A percentile compares a stretch with the other conserved stretches of the same genome.
Evolutionary conservation across 1,140 invertebrate genomes (phyloP).

Genomic region (Schmidtea mediterranea): DNA sequence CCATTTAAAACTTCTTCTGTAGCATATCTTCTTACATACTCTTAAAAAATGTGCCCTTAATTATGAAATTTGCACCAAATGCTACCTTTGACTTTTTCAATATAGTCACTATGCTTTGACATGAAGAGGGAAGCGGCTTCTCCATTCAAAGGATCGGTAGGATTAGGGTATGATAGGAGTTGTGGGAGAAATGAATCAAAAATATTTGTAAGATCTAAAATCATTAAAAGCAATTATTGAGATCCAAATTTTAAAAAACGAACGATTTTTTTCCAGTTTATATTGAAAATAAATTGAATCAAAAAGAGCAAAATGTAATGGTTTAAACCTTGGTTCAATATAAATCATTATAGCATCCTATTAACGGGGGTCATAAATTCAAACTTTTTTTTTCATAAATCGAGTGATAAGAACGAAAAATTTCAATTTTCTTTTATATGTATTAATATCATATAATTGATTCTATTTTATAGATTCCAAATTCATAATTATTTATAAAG

Average conservation of each 20-base stretch:
- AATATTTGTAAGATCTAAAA: constrained; percentile 93
- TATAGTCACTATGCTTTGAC: constrained; percentile 97
- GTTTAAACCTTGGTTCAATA: not conserved
- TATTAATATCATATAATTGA: too few relatives aligned
- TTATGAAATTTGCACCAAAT: not conserved
- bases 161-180: constrained; percentile 90
- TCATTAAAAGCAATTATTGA: too few relatives aligned
- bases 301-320: not conserved
- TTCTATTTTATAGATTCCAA: too few relatives aligned
- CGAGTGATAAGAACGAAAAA: too few relatives aligned
- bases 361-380: too few relatives aligned
- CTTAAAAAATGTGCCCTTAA: too few relatives aligned
- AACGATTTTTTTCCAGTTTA: not conserved
- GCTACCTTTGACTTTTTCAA: constrained; percentile 60
- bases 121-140: constrained; percentile 96
- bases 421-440: too few relatives aligned
- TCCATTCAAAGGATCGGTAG: constrained; percentile 89
- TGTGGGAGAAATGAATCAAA: constrained; percentile 98
- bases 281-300: not conserved
- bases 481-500: too few relatives aligned
- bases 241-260: constrained; percentile 18
- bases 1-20: constrained; percentile 2
- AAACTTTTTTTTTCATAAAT: too few relatives aligned
- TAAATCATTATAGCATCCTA: not conserved
- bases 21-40: constrained; percentile 3